These are phyloP conservation scores for Epizoanthus scotinus DNA, from an alignment of 92 coral and sea anemone species.

Conservation along the genomic window DNA sequence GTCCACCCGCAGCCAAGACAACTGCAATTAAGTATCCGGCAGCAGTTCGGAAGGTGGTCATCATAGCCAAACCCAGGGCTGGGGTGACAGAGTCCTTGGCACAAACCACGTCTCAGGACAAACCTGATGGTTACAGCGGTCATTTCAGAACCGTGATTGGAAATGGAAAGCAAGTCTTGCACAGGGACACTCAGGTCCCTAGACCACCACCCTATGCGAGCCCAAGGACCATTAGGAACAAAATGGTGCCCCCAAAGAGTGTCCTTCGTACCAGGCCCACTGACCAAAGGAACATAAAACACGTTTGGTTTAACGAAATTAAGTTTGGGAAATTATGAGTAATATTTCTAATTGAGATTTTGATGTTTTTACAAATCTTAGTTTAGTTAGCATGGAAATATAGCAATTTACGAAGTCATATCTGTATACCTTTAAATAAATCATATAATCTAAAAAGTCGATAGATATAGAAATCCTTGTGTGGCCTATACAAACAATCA, in stretches of 20 bases:
- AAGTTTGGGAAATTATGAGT: conserved; percentile 18
- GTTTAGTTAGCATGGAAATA: conserved; percentile 3
- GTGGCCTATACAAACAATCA: neutral
- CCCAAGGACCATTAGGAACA: conserved; percentile 36
- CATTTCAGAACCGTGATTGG: conserved; percentile 37
- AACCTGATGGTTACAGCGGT: conserved; percentile 29
- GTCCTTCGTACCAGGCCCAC: conserved; percentile 12
- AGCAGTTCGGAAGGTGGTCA: conserved; percentile 38
- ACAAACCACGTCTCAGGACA: neutral
- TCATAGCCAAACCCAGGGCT: conserved; percentile 20
- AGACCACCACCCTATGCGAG: conserved; percentile 22
- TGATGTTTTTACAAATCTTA: neutral
- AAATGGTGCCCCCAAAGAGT: conserved; percentile 38
- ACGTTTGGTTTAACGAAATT: conserved; percentile 40
- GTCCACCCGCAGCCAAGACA: conserved; percentile 26
- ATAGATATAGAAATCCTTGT: neutral
- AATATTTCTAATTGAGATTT: neutral
- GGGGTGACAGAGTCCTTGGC: neutral
- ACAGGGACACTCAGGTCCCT: conserved; percentile 15
- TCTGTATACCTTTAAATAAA: conserved; percentile 17
- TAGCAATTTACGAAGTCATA: no score
- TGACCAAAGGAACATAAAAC: conserved; percentile 2
- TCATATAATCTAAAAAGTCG: conserved; percentile 42
- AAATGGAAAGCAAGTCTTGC: conserved; percentile 28
- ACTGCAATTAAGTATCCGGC: neutral